Evolutionary conservation across 92 coral and sea anemone genomes (phyloP).

Genomic region (Parazoanthus swiftii): DNA sequence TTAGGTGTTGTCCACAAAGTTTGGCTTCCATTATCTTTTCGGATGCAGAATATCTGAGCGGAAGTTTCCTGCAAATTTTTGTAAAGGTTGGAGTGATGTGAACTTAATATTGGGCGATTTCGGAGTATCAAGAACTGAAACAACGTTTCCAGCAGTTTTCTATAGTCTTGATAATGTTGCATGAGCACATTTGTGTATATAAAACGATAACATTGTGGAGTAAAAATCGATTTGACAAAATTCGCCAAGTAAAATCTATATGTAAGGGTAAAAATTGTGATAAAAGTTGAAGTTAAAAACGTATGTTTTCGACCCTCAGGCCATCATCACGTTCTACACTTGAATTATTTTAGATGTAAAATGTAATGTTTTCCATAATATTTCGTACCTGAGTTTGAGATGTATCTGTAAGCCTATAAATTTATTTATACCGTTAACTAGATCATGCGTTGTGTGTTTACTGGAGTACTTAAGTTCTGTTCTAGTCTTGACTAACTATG

Average conservation of each 20-base stretch:
- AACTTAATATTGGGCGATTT: not conserved
- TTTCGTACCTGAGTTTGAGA: no score
- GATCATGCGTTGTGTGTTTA: no score
- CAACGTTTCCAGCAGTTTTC: not conserved
- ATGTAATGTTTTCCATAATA: no score
- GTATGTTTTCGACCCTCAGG: not conserved
- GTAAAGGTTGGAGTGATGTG: not conserved
- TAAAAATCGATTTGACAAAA: constrained; percentile 5
- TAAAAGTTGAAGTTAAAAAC: not conserved
- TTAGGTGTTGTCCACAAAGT: constrained; percentile 13
- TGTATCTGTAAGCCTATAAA: no score
- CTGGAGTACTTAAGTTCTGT: no score
- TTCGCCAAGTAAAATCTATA: not conserved
- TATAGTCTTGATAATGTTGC: not conserved
- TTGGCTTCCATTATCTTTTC: constrained; percentile 12
- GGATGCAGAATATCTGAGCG: constrained; percentile 18
- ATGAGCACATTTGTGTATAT: not conserved
- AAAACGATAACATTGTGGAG: not conserved
- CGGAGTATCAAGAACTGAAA: not conserved
- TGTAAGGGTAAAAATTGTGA: not conserved
- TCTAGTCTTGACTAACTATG: no score
- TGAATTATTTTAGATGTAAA: no score
- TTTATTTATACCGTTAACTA: no score
- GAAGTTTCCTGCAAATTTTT: constrained; percentile 12
- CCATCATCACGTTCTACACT: not conserved